Conservation (phyloP, 1,140 invertebrate genomes). For the Caenorhabditis tropicalis region DNA sequence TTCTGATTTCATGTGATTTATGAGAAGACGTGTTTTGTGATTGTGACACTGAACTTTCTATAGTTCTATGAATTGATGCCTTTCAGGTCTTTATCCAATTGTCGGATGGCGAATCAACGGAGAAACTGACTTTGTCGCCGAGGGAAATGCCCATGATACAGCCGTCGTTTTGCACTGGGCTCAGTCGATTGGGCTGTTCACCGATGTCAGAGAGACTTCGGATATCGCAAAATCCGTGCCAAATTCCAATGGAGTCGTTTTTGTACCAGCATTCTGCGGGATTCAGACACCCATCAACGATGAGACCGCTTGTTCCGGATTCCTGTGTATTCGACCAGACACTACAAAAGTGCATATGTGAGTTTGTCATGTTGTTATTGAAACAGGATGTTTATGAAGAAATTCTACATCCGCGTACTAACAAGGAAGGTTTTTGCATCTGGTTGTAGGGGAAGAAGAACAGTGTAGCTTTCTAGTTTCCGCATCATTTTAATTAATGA, state of each 20-base stretch:
- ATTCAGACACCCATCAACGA: constrained; percentile 88
- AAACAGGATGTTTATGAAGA: not conserved
- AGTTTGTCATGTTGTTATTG: constrained; percentile 25
- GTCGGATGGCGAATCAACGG: constrained; percentile 80
- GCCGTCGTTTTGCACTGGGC: constrained; percentile 88
- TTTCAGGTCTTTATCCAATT: constrained; percentile 83
- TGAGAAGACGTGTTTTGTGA: not conserved
- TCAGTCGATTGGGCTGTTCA: constrained; percentile 75
- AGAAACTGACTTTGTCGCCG: constrained; percentile 80
- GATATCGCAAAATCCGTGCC: constrained; percentile 79
- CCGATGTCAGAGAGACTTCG: constrained; percentile 78
- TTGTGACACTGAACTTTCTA: constrained; percentile 24
- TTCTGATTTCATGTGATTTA: constrained; percentile 28
- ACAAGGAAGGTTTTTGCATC: no score
- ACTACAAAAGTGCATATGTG: constrained; percentile 81
- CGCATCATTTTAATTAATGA: not conserved
- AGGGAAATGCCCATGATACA: constrained; percentile 85
- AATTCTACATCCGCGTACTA: no score
- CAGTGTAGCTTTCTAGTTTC: not conserved
- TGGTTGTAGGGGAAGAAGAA: no score
- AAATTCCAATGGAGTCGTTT: constrained; percentile 83
- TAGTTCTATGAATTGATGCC: not conserved
- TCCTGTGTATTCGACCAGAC: constrained; percentile 83
- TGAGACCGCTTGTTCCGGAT: constrained; percentile 81
- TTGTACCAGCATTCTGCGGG: constrained; percentile 89